Percentiles rank a stretch among this genome's conserved stretches.
phyloP scores from a whole-genome alignment of 2,797 vertebrate genomes.

The Semaprochilodus insignis region DNA sequence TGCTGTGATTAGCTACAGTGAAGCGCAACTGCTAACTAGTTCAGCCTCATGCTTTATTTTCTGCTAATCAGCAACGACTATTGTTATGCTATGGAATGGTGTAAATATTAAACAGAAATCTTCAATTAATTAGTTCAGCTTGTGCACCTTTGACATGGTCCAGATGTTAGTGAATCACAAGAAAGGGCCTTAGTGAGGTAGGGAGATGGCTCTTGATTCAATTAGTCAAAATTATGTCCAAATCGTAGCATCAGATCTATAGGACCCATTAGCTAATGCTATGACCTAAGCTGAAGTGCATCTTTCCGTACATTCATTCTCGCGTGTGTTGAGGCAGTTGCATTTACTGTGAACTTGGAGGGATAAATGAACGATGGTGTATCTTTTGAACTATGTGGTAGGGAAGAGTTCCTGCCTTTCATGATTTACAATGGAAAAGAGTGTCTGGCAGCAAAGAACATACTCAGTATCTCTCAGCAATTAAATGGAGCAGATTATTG shows the following conservation, averaged over 20 bases:
- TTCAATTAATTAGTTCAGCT: conserved; percentile 62
- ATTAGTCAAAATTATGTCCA: conserved; percentile 66
- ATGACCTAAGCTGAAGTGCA: conserved; percentile 64
- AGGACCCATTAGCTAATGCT: conserved; percentile 65
- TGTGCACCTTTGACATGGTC: conserved; percentile 53
- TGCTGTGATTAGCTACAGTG: background rate
- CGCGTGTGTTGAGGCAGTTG: background rate
- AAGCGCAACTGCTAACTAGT: conserved; percentile 39
- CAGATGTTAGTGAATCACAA: conserved; percentile 66
- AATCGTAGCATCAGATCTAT: conserved; percentile 65
- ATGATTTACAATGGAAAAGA: conserved; percentile 19
- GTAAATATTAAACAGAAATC: conserved; percentile 61
- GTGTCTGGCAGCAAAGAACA: background rate
- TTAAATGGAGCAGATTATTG: conserved; percentile 2
- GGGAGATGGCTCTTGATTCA: conserved; percentile 60
- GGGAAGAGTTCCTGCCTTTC: background rate
- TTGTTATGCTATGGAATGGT: conserved; percentile 56
- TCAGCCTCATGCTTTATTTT: conserved; percentile 54
- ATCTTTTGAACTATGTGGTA: conserved; percentile 2
- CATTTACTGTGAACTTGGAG: background rate
- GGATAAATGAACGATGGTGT: background rate
- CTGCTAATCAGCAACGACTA: conserved; percentile 60
- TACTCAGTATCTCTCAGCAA: conserved; percentile 4
- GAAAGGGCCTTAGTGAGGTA: conserved; percentile 17
- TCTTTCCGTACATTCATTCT: conserved; percentile 48